Evolutionary conservation across 2,888 invertebrate genomes (phyloP), one percentile per base, ranked within the genome.

Genomic region (Drosophila rubida): DNA sequence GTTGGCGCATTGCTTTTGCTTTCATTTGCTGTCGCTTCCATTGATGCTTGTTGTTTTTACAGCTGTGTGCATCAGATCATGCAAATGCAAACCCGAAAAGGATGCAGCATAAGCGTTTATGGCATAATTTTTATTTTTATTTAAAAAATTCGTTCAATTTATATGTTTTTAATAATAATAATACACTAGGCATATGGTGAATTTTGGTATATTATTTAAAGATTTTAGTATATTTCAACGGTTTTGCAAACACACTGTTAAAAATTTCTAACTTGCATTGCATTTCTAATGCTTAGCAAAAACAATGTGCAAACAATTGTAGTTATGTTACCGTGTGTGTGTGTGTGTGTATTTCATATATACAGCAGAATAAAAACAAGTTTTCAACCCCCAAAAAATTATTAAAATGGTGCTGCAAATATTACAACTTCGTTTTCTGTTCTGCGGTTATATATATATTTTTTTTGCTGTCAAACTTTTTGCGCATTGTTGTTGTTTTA

Each of bases 311-410:
- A n/a, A 32, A 32, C 44, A 44, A 44, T 44, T 16, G 6, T 37
- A 44, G 16, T 25, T 6, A 11, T 41, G 41, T 27, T 3, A 27
- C 23, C 23, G 9, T 25, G 11, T 50, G 8, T n/a, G 13, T 50
- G 23, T 14, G 7, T 23, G 37, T 14, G 25, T 16, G 39, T 22
- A n/a, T n/a, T n/a, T 16, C 19, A 23, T 16, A 35, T 5, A 16
- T 46, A 53, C 37, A 23, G 35, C 16, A 59, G 57, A 64, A 51
- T 57, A 53, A 54, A 69, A 71, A 49, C 53, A 63, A 67, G 55
- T 55, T 75, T 78, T 67, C 76, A 75, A 64, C 76, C 76, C 78
- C 64, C 70, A 67, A 32, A 32, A 32, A 32, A 59, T 71, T 75
- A 71, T 67, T 62, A 62, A 69, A 70, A 70, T 61, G 51, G 50